Evolutionary conservation across 2,888 invertebrate species (phyloP), one percentile per base, ranked within the genome.

Genomic region (Lymantria dispar): DNA sequence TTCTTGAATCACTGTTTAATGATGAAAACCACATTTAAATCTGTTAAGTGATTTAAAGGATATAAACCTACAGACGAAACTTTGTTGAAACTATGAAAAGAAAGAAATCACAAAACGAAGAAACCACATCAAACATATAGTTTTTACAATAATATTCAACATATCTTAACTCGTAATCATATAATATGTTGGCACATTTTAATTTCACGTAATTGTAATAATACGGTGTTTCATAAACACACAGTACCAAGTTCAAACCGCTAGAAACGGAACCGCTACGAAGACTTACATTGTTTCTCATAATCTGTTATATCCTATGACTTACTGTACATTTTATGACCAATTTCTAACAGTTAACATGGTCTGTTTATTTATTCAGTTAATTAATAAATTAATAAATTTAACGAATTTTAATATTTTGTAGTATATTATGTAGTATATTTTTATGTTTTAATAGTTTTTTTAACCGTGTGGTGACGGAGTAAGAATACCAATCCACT

Each of bases 111-210:
- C n/a, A n/a, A n/a, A n/a, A n/a, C n/a, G n/a, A n/a, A n/a, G n/a
- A n/a, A n/a, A n/a, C n/a, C n/a, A n/a, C n/a, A n/a, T n/a, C n/a
- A 22, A 3, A 22, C 5, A 22, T 22, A 22, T 22, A 22, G 62
- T 58, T 73, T 72, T 76, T 80, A 79, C 77, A 74, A 63, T 64
- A 58, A 62, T 61, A 70, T 72, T 74, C 75, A 76, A 76, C 8
- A 3, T 38, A 12, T 5, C n/a, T n/a, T n/a, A n/a, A 38, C 7
- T 2, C 61, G 56, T 59, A 51, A 56, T 56, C 54, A 67, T 33
- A 33, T 10, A 7, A 33, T 33, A 10, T 33, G 8, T 33, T 33
- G 8, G 33, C 33, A 33, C 10, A 5, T 10, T 10, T 1, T 33
- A 22, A 3, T 22, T 33, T 33, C 33, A 33, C 33, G 8, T 33